These are phyloP conservation scores for Strix aluco DNA, from an alignment of 2,113 vertebrate species.

Conservation along the genomic window DNA sequence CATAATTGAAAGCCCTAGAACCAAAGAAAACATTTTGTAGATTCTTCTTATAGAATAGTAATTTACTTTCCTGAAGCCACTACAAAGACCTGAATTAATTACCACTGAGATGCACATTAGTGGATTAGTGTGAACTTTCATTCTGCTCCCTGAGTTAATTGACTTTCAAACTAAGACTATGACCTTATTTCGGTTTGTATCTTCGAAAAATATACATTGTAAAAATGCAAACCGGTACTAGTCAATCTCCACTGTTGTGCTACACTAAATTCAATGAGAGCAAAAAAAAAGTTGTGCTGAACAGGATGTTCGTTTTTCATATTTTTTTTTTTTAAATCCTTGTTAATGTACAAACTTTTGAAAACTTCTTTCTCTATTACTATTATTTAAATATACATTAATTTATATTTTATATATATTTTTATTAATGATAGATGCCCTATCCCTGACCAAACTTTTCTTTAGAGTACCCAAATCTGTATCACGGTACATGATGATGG, in stretches of 20 bases:
- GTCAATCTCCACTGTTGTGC: not conserved
- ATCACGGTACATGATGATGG: not conserved
- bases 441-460: not conserved
- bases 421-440: not conserved
- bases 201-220: not conserved
- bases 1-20: slow-evolving; percentile 1
- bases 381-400: not conserved
- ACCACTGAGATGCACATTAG: slow-evolving; percentile 31
- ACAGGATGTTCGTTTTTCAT: not conserved
- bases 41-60: not conserved
- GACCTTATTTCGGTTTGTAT: not conserved
- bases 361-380: not conserved
- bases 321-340: not conserved
- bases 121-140: slow-evolving; percentile 41
- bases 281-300: not conserved
- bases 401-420: not conserved
- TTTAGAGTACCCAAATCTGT: not conserved
- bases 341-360: not conserved
- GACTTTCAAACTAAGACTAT: slow-evolving; percentile 24
- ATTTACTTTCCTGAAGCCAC: slow-evolving; percentile 52
- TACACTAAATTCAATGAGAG: not conserved
- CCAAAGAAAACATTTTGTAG: not conserved
- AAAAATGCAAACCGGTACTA: not conserved
- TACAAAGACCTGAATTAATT: slow-evolving; percentile 60
- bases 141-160: slow-evolving; percentile 39